Percentiles rank a stretch among this genome's conserved stretches.
Evolutionary conservation across 1,140 invertebrate species (phyloP).

Genomic region (Bombus sylvicola): DNA sequence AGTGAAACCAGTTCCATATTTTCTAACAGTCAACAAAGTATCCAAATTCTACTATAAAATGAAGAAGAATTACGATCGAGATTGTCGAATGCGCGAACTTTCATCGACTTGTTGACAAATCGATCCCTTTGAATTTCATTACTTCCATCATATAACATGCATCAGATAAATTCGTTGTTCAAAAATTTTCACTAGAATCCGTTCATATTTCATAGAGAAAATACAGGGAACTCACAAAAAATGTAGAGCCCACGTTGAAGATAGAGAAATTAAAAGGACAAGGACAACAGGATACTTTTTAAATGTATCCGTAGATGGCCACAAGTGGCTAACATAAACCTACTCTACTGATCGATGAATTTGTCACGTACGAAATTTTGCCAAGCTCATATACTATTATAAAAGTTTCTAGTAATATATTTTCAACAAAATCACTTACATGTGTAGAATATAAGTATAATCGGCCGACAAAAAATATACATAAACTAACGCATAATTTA

Average conservation of each 20-base stretch:
- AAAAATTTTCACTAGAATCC: not conserved
- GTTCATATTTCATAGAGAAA: not conserved
- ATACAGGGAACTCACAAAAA: not conserved
- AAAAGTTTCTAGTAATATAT: not conserved
- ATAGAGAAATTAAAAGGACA: slow-evolving; percentile 36
- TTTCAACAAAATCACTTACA: not conserved
- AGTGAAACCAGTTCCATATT: not conserved
- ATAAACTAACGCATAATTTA: slow-evolving; percentile 53
- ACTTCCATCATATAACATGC: slow-evolving; percentile 34
- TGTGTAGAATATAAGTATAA: not conserved
- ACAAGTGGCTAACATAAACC: slow-evolving; percentile 75
- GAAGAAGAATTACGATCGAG: slow-evolving; percentile 45
- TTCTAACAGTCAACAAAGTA: not conserved
- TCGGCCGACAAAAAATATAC: slow-evolving; percentile 11
- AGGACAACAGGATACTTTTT: slow-evolving; percentile 57
- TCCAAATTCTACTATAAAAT: not conserved
- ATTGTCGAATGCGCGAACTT: slow-evolving; percentile 55
- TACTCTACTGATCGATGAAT: slow-evolving; percentile 74
- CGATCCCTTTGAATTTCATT: slow-evolving; percentile 69
- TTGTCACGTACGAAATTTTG: slow-evolving; percentile 60
- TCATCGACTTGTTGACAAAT: slow-evolving; percentile 72
- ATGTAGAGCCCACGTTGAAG: not conserved
- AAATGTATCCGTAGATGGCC: slow-evolving; percentile 71
- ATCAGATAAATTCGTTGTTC: slow-evolving; percentile 14
- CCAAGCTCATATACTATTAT: slow-evolving; percentile 33